Base-by-base conservation (phyloP, 2,797 vertebrate genomes). In the Pelobates cultripes region DNA sequence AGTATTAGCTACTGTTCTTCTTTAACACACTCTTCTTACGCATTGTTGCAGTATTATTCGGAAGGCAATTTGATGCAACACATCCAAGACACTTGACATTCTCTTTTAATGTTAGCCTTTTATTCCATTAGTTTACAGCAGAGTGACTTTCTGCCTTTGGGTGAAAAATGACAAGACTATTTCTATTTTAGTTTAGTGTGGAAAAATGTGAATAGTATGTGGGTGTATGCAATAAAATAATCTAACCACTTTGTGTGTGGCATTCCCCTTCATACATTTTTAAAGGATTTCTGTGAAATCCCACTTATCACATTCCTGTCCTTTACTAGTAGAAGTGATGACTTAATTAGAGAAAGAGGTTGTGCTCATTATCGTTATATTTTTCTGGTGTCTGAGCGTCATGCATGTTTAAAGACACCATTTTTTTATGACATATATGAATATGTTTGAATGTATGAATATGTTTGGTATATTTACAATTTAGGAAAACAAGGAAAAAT, bases 111-210 rank as follows among this genome's bases (percentile, higher is more conserved):
- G 80, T 82, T 73, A 69, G 43, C 57, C 85, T 86, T 85, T 42
- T 81, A 4, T 73, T 53, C 77, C 57, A 86, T 0, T 0, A 47
- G 78, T 73, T 73, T 82, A 83, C 66, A 78, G 80, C 70, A 81
- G 81, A 83, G 47, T 83, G 71, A 82, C 83, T 71, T 86, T 86
- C 85, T 87, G 74, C 86, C 84, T 61, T 81, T 70, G 75, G 82
- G 87, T 64, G 85, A 87, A 57, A 15, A 87, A 86, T 86, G 85
- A 85, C 42, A 80, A 57, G 4, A 75, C 43, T 77, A 77, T 40
- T 64, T 88, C 85, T 88, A 73, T 90, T 88, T 85, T 79, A 77
- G 63, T 70, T 84, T 57, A 78, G 84, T 81, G 87, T 87, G 44
- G 85, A 88, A 87, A 84, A 67, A 41, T 85, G 70, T 79, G 77